Evolutionary conservation across 2,888 invertebrate species (phyloP), one percentile per base, ranked within the genome.

Genomic region (Cephus spinipes): DNA sequence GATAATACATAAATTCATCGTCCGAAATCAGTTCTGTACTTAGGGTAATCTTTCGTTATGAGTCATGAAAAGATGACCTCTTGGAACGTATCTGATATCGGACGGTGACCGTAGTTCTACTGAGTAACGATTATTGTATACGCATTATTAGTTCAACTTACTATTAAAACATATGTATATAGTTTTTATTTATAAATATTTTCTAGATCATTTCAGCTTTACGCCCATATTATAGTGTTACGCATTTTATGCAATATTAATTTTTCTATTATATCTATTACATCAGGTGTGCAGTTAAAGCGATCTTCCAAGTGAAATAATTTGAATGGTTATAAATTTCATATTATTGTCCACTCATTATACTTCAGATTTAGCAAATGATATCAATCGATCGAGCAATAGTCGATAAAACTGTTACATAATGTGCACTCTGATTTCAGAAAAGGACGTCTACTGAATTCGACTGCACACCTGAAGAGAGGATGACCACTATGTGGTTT

Each of bases 401-500:
- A 6, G 23, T 9, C 23, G 55, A 55, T 23, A 23, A 55, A 55
- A 55, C 55, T 55, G 55, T 23, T 23, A 23, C 23, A 15, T 9
- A 55, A 55, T 1, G 23, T 15, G 15, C 55, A 23, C 23, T 55
- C 15, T 23, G 23, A 15, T 55, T 55, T 9, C 55, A 55, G 23
- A 15, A 55, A 55, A 55, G 55, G 0, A 55, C 9, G 23, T 55
- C 55, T 23, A 9, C 23, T 55, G 55, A 23, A 55, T 30, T 32
- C 12, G 36, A 74, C 74, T 74, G 74, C 74, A 74, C 34, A 74
- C 74, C 74, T n/a, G 33, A 71, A 71, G 34, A 34, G n/a, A 30
- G 31, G 31, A 71, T 76, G 77, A 82, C 86, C 88, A 89, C 88
- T 88, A 88, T 79, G 87, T 89, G 87, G 85, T 76, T 73, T 78